A percentile compares a stretch with the other conserved stretches of the same genome.
Evolutionary conservation across 2,888 invertebrate species (phyloP).

Genomic region (Acleris sparsana): DNA sequence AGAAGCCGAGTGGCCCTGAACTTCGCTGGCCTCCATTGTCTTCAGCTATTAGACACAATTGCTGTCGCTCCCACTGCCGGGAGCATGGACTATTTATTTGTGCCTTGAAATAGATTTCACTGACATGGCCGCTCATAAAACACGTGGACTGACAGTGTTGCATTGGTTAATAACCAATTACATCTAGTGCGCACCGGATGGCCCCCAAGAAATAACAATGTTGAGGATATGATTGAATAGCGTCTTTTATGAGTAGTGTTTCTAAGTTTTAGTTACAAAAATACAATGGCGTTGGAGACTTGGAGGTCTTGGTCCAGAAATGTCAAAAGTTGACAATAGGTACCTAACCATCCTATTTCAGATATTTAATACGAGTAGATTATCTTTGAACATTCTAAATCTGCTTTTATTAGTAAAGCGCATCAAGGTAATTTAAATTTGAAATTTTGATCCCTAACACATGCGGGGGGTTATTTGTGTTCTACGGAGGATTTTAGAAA

Average conservation of each 20-base stretch:
- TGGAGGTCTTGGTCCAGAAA: neutral
- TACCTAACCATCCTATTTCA: neutral
- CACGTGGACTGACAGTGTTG: slow-evolving; percentile 46
- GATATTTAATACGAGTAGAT: neutral
- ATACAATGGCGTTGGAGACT: neutral
- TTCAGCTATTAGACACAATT: slow-evolving; percentile 58
- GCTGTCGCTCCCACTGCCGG: slow-evolving; percentile 42
- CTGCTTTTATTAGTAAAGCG: too few relatives aligned
- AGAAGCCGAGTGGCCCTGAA: slow-evolving; percentile 60
- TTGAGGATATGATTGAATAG: slow-evolving; percentile 21
- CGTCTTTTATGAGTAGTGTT: neutral
- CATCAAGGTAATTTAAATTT: too few relatives aligned
- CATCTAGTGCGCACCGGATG: slow-evolving; percentile 26
- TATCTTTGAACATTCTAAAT: neutral
- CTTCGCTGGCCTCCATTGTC: slow-evolving; percentile 54
- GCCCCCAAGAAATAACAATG: slow-evolving; percentile 34
- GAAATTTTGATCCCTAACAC: too few relatives aligned
- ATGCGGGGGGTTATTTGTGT: too few relatives aligned
- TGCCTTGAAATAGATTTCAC: slow-evolving; percentile 50
- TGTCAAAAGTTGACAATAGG: neutral
- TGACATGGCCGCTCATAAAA: slow-evolving; percentile 36
- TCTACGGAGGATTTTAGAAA: too few relatives aligned
- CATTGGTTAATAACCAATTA: slow-evolving; percentile 38
- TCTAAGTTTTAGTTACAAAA: neutral
- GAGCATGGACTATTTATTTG: slow-evolving; percentile 39